phyloP scores from a whole-genome alignment of 2,113 vertebrate species.

The Orientallactaga bullata region DNA sequence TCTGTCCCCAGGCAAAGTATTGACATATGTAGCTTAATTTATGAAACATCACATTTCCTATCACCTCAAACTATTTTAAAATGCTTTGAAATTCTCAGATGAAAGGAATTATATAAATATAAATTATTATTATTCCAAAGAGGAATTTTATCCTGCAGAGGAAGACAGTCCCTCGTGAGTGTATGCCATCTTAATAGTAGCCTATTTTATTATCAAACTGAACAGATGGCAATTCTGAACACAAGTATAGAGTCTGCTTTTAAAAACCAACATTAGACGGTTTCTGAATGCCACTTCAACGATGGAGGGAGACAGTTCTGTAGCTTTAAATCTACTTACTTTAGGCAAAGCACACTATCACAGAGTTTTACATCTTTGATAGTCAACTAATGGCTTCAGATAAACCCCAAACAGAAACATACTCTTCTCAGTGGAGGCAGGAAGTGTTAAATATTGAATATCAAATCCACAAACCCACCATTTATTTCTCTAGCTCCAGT shows the following conservation, averaged over 20 bases:
- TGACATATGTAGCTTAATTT: conserved; percentile 49
- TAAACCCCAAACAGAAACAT: conserved; percentile 11
- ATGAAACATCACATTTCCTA: conserved; percentile 20
- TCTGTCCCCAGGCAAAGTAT: conserved; percentile 58
- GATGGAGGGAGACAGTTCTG: neutral
- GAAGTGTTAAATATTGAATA: neutral
- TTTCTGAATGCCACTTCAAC: conserved; percentile 64
- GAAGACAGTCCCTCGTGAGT: conserved; percentile 34
- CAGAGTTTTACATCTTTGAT: conserved; percentile 24
- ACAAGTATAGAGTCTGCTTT: conserved; percentile 57
- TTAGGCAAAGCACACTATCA: neutral
- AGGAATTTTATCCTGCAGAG: conserved; percentile 59
- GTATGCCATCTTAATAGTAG: neutral
- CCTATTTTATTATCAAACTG: conserved; percentile 53
- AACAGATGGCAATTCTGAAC: conserved; percentile 43
- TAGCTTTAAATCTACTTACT: neutral
- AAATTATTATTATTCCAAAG: conserved; percentile 64
- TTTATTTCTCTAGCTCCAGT: neutral
- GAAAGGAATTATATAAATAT: conserved; percentile 63
- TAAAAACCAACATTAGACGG: conserved; percentile 55
- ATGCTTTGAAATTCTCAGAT: conserved; percentile 66
- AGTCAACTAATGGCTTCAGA: conserved; percentile 26
- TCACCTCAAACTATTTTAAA: conserved; percentile 56
- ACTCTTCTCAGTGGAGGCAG: neutral
- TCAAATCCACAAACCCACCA: neutral